Evolutionary conservation across 1,140 invertebrate species (phyloP), one percentile per base, ranked within the genome.

Genomic region (Pseudomyrmex cubaensis): DNA sequence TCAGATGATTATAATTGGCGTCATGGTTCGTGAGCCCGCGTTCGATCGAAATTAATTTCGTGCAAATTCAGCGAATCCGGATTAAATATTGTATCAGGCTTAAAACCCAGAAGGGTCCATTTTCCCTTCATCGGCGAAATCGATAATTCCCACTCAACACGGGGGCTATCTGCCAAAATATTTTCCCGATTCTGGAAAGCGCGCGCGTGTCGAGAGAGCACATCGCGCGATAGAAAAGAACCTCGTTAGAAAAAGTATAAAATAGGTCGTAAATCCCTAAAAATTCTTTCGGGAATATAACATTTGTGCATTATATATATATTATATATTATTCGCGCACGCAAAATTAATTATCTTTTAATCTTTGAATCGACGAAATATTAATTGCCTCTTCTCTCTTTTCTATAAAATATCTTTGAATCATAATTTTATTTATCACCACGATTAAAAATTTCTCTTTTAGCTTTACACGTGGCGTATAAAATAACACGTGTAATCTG

Each of bases 151-250:
- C 85, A 86, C 70, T 76, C 72, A 70, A 83, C 59, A 84, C 83
- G 61, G 61, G 87, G 86, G 83, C 74, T 77, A 78, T 80, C 59
- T 89, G 86, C 89, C 90, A 91, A 87, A 87, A 90, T 83, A 75
- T 85, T 46, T 72, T 22, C 84, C 84, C 50, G 44, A 62, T 5
- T 67, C 62, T 76, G 72, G 57, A 61, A 74, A 35, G 35, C 7
- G 52, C 48, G n/a, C 13, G 17, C 13, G 35, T 77, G 13, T 46
- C 8, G 46, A 54, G 35, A 9, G 2, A 25, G 25, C 25, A 25
- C 0, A 25, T 3, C 25, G 3, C n/a, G 12, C 59, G 12, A 56
- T 8, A 35, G 5, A 35, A 5, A 63, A 52, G 44, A 9, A 46
- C 2, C 2, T 56, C 13, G 12, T n/a, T n/a, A 2, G n/a, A 12